Conservation (phyloP, 2,113 vertebrate genomes). For the Mustelus asterias region DNA sequence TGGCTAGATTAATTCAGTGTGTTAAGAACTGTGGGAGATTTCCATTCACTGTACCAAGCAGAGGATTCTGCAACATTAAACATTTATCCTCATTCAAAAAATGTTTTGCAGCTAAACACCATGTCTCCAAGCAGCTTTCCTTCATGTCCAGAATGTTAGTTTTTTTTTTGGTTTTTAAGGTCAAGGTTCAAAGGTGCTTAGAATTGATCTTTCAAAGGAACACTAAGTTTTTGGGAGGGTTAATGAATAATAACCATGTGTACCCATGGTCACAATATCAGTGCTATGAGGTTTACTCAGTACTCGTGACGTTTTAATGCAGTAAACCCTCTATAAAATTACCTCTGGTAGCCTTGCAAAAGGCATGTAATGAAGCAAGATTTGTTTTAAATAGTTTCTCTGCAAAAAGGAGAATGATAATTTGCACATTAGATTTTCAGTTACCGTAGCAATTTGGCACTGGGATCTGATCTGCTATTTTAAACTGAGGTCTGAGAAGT, state of each 20-base stretch:
- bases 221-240: not conserved
- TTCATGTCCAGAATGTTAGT: too few species aligned
- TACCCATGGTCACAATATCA: not conserved
- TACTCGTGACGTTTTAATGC: not conserved
- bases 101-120: not conserved
- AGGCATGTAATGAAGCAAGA: not conserved
- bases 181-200: constrained; percentile 24
- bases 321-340: not conserved
- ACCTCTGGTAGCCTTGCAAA: too few species aligned
- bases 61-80: not conserved
- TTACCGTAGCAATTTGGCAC: not conserved
- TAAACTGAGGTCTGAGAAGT: not conserved
- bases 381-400: not conserved
- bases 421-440: not conserved
- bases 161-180: not conserved
- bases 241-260: constrained; percentile 23
- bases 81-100: not conserved
- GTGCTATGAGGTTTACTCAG: not conserved
- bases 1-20: constrained; percentile 61
- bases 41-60: not conserved
- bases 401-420: not conserved
- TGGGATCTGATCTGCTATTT: not conserved
- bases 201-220: not conserved
- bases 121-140: not conserved
- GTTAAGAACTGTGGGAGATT: constrained; percentile 16